These are phyloP conservation scores for Pelusios castaneus DNA, from an alignment of 2,113 vertebrate species.

Conservation along the genomic window DNA sequence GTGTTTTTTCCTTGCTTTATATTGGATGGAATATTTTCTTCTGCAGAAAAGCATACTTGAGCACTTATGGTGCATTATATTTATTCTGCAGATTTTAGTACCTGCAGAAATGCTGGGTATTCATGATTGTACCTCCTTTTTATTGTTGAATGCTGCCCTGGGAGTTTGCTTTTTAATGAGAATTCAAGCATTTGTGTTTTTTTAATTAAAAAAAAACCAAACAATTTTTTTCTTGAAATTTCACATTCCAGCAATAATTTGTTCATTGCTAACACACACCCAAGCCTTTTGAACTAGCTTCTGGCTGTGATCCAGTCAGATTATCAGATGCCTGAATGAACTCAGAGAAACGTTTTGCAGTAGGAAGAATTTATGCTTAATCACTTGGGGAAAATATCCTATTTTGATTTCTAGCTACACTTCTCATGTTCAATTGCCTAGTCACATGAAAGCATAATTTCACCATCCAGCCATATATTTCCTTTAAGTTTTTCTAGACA, in stretches of 20 bases:
- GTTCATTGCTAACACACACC: neutral
- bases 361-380: conserved; percentile 41
- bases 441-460: conserved; percentile 24
- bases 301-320: conserved; percentile 46
- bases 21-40: neutral
- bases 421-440: conserved; percentile 27
- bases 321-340: conserved; percentile 42
- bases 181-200: neutral
- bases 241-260: neutral
- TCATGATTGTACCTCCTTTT: neutral
- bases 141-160: neutral
- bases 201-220: neutral
- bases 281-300: conserved; percentile 19
- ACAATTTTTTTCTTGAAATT: neutral
- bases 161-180: neutral
- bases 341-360: conserved; percentile 34
- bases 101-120: neutral
- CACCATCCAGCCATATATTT: neutral
- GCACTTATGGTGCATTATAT: neutral
- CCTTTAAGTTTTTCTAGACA: conserved; percentile 28
- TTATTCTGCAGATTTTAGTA: neutral
- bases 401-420: conserved; percentile 42
- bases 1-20: neutral
- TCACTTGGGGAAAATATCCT: neutral
- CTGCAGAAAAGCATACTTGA: accelerated